Evolutionary conservation across 2,888 invertebrate species (phyloP).

Genomic region (Platyscelio sp.): DNA sequence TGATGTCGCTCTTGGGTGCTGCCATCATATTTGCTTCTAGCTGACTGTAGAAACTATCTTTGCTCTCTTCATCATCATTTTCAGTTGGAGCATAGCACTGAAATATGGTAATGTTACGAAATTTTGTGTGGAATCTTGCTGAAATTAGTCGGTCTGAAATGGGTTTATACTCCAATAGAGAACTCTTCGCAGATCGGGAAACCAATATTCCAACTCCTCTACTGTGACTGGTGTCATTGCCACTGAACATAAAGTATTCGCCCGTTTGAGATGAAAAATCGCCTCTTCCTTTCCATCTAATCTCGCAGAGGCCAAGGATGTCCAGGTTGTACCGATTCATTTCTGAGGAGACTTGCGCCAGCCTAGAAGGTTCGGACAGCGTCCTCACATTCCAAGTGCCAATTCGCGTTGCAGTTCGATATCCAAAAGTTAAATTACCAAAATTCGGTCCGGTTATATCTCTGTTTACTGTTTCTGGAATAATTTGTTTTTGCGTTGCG

Average conservation of each 20-base stretch:
- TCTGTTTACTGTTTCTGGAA: not conserved
- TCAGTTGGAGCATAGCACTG: slow-evolving; percentile 10
- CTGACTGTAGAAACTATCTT: not conserved
- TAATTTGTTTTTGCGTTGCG: slow-evolving; percentile 24
- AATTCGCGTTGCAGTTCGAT: not conserved
- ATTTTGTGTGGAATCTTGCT: not conserved
- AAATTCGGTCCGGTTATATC: slow-evolving; percentile 16
- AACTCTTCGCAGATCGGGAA: not conserved
- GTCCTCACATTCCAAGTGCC: slow-evolving; percentile 32
- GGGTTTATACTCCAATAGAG: slow-evolving; percentile 1
- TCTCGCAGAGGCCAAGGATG: not conserved
- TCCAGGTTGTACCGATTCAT: not conserved
- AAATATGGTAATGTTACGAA: not conserved
- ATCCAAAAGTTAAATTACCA: slow-evolving; percentile 3
- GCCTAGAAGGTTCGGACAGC: not conserved
- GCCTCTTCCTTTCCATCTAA: slow-evolving; percentile 20
- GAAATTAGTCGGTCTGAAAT: not conserved
- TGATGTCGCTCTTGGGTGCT: not conserved
- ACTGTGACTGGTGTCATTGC: not conserved
- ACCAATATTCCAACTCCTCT: not conserved
- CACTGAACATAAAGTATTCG: not conserved
- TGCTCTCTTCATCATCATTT: slow-evolving; percentile 1
- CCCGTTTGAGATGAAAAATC: not conserved
- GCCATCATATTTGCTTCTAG: not conserved
- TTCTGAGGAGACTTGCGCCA: slow-evolving; percentile 13